These are phyloP conservation scores for Lepus europaeus DNA, from an alignment of 2,113 vertebrate genomes.

Conservation along the genomic window DNA sequence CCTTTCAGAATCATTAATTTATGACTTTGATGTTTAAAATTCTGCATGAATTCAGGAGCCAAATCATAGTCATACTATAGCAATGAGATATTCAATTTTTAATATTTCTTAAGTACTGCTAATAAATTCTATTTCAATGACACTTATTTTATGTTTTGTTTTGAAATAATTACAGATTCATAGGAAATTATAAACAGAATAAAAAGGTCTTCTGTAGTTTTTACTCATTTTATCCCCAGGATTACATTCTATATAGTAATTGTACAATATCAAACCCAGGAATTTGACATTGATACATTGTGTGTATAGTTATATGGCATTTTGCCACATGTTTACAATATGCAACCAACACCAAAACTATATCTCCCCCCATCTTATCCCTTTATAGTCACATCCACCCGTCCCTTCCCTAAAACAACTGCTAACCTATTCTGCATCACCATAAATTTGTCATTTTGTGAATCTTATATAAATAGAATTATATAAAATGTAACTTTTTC, in stretches of 20 bases:
- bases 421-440: background rate
- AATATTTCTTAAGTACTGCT: background rate
- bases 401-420: background rate
- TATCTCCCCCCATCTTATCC: background rate
- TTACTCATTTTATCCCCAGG: background rate
- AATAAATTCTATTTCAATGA: background rate
- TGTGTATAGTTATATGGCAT: background rate
- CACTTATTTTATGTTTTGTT: background rate
- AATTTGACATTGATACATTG: background rate
- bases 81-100: background rate
- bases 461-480: background rate
- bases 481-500: background rate
- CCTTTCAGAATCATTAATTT: too few relatives aligned
- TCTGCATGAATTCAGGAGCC: too few relatives aligned
- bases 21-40: too few relatives aligned
- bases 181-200: background rate
- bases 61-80: too few relatives aligned
- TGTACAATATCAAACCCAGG: too few relatives aligned
- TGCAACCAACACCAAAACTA: background rate
- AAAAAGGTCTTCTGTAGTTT: background rate
- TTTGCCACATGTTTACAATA: background rate
- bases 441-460: background rate
- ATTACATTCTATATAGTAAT: background rate
- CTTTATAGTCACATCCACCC: background rate
- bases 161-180: too few relatives aligned